Evolutionary conservation across 2,113 vertebrate species (phyloP).

Genomic region (Glaucomys volans): DNA sequence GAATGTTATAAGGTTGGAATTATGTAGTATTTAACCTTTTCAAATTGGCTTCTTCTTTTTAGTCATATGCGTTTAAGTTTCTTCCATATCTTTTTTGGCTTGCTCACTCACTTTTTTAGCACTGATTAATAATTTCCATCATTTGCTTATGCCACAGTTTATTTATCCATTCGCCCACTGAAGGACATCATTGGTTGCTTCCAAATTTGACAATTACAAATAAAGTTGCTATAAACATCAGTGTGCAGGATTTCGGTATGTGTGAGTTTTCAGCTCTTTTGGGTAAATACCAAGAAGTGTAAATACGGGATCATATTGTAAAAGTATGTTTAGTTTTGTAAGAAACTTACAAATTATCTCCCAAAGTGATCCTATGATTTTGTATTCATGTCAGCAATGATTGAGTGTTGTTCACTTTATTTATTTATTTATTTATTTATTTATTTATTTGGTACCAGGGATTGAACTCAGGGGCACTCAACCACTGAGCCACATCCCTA

Average conservation of each 20-base stretch:
- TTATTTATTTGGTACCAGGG: no score
- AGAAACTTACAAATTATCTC: background rate
- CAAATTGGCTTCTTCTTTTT: background rate
- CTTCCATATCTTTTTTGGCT: background rate
- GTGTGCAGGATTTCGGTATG: background rate
- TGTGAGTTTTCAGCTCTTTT: background rate
- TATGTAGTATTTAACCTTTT: background rate
- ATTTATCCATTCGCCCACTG: background rate
- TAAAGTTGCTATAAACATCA: background rate
- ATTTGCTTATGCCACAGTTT: background rate
- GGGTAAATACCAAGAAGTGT: background rate
- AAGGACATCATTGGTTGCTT: background rate
- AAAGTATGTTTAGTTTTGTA: background rate
- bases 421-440: no score
- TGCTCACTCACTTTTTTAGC: background rate
- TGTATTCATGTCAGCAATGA: background rate
- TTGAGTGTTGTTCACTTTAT: background rate
- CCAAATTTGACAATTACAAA: background rate
- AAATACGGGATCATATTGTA: background rate
- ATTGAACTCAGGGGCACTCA: no score
- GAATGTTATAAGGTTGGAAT: background rate
- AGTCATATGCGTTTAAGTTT: background rate
- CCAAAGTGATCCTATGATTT: background rate
- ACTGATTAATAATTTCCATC: background rate
- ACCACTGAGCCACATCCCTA: no score